Conservation (phyloP, 2,797 vertebrate genomes). For the Darevskia mixta region DNA sequence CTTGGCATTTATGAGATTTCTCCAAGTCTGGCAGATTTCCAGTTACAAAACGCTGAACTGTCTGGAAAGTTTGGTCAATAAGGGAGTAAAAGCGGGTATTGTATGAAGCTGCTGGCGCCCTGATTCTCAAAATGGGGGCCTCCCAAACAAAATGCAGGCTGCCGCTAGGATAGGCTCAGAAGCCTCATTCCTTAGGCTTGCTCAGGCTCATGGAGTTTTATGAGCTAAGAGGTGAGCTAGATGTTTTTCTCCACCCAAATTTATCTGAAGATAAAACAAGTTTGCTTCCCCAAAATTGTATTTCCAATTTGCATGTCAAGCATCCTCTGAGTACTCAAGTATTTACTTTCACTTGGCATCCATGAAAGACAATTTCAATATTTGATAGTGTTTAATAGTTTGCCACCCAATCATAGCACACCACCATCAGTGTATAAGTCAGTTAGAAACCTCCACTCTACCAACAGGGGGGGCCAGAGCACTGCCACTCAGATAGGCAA, state of each 20-base stretch:
- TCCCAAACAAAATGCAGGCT: neutral
- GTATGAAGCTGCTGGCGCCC: no score
- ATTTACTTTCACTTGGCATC: neutral
- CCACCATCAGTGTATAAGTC: no score
- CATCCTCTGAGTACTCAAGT: neutral
- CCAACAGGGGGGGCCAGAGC: no score
- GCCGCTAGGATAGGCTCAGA: no score
- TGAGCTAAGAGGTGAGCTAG: neutral
- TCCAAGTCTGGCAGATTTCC: neutral
- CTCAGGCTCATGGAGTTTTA: neutral
- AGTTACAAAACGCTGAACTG: neutral
- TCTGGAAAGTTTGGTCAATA: neutral
- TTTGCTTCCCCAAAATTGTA: neutral
- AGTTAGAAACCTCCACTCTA: no score
- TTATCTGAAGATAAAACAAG: neutral
- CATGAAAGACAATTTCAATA: neutral
- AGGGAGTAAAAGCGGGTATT: neutral
- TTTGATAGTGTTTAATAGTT: neutral
- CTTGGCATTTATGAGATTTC: neutral
- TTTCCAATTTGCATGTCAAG: neutral
- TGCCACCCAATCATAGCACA: no score
- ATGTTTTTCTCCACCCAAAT: neutral
- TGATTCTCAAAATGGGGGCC: neutral
- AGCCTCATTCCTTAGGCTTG: neutral
- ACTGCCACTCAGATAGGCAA: no score